Conservation (phyloP, 2,797 vertebrate genomes). For the Pteronotus mesoamericanus region DNA sequence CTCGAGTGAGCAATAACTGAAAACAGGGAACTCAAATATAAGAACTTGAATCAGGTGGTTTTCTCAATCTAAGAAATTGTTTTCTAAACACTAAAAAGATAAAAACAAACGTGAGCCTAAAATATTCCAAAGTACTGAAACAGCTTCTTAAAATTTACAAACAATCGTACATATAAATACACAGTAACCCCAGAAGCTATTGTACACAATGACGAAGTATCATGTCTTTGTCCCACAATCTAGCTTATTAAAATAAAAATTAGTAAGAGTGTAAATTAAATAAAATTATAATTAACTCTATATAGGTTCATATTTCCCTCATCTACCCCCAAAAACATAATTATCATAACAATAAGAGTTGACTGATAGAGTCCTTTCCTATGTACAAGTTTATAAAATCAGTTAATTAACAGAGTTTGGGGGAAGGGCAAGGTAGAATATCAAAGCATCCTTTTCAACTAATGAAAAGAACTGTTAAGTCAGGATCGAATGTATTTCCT, state of each 20-base stretch:
- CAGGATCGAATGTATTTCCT: not conserved
- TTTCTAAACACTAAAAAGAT: conserved; percentile 46
- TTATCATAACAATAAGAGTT: not conserved
- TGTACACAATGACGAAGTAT: not conserved
- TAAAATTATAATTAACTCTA: not conserved
- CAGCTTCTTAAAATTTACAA: conserved; percentile 42
- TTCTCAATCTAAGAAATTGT: conserved; percentile 32
- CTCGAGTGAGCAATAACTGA: not conserved
- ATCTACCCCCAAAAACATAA: not conserved
- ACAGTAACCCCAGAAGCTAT: not conserved
- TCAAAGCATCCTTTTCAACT: not conserved
- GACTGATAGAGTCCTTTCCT: not conserved
- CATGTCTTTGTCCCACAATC: not conserved
- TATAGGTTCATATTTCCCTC: not conserved
- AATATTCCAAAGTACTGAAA: conserved; percentile 24
- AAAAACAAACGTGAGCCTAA: conserved; percentile 44
- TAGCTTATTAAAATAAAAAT: conserved; percentile 28
- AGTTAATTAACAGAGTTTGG: not conserved
- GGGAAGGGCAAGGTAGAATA: not conserved
- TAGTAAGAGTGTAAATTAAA: not conserved
- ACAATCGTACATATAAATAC: conserved; percentile 14
- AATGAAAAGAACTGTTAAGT: conserved; percentile 20
- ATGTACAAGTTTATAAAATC: not conserved
- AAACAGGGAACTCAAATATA: conserved; percentile 21
- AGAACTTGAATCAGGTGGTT: conserved; percentile 1